Evolutionary conservation across 37 sponge, comb jelly and placozoan species (phyloP), one percentile per base, ranked within the genome.

Genomic region (Haliclona indistincta): DNA sequence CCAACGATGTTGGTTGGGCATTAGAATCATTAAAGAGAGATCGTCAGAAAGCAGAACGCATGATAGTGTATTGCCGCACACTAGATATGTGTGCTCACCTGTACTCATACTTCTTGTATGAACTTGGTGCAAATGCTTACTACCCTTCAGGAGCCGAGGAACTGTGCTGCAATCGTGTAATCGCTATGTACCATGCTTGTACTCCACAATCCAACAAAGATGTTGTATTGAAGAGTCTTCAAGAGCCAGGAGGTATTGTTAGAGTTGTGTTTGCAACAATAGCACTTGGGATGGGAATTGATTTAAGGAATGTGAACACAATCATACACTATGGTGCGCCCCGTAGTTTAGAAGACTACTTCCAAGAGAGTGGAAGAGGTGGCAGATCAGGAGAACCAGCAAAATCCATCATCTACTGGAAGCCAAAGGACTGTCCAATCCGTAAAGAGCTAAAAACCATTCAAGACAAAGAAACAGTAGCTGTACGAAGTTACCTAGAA

Each of bases 311-410:
- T 19, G 38, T 76, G 7, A 43, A 82, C 32, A 52, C 23, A 30
- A 75, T 64, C 42, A 33, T 64, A 8, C 83, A 82, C 67, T 75
- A 82, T 66, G 83, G 83, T 19, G 83, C 83, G 11, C 83, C 83
- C n/a, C 2, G 56, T 3, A 64, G 68, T 44, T 74, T 74, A 22
- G 67, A 82, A 22, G 83, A 74, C 54, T 82, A 61, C 39, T 52
- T 63, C 39, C 77, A 76, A 39, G 77, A 76, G 29, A 61, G 77
- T 76, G 77, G 77, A n/a, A n/a, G n/a, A n/a, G n/a, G n/a, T n/a
- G n/a, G n/a, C n/a, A n/a, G 83, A 43, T 32, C 40, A 45, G 72
- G 73, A n/a, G 71, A 61, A 20, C 38, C 68, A 29, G 52, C 85
- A 25, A 33, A 28, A n/a, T 82, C 83, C 0, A 30, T 52, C 28